Percentiles rank a stretch among this genome's conserved stretches.
These are phyloP conservation scores for Rousettus madagascariensis DNA, from an alignment of 2,797 vertebrate genomes.

Conservation along the genomic window DNA sequence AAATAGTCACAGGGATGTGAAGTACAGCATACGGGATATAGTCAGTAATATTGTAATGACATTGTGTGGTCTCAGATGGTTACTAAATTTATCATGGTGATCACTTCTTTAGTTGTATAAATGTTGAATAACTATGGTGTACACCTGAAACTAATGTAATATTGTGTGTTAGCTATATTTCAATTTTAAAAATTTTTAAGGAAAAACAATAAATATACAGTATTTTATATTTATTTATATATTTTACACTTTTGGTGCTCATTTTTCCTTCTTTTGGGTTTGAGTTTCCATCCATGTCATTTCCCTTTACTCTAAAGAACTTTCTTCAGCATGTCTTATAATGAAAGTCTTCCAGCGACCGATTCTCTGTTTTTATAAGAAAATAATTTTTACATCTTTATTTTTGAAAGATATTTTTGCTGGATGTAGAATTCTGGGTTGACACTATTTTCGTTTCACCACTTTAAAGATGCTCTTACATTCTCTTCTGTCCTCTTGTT, in stretches of 20 bases:
- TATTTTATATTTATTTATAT: neutral
- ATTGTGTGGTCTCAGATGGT: no score
- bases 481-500: neutral
- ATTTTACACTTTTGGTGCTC: neutral
- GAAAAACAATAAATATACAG: neutral
- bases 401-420: neutral
- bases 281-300: neutral
- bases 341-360: neutral
- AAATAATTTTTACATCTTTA: neutral
- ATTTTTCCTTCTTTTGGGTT: neutral
- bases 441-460: neutral
- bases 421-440: neutral
- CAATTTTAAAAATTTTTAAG: neutral
- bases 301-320: neutral
- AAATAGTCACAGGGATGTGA: no score
- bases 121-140: no score
- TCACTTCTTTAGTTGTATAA: no score
- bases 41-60: no score
- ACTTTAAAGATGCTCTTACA: neutral
- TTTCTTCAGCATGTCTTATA: neutral
- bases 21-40: no score
- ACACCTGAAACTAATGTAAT: no score
- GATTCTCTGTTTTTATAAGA: neutral
- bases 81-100: no score
- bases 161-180: no score